Base-by-base conservation (phyloP, 2,888 invertebrate species). In the Bellardia pandia region DNA sequence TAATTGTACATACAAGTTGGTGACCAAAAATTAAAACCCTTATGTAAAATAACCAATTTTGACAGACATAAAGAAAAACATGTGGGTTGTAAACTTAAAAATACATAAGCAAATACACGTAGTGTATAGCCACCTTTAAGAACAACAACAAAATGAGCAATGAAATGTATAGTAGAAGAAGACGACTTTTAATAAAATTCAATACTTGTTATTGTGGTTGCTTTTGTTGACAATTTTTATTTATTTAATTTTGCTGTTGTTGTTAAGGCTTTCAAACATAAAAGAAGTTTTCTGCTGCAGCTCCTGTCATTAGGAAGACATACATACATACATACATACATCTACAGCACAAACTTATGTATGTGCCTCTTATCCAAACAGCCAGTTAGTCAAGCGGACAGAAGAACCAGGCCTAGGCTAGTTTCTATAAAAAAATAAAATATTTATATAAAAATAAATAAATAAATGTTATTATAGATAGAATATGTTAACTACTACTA, bases 401-500 rank as follows among this genome's bases (percentile, higher is more conserved):
- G 14, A 51, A 51, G 51, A 75, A 64, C 64, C 77, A 56, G 37
- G 76, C 76, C 77, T 42, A 23, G 62, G 33, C 58, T 23, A 64
- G 40, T 69, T 71, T 69, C 76, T 42, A 33, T 3, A 48, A 40
- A 37, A 48, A 60, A 53, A 23, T 23, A 23, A 14, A 42, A 69
- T 42, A 23, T 58, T 56, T 23, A 30, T 76, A 51, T 77, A 45
- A 62, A 78, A 66, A 78, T 42, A 33, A 48, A 74, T 74, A 33
- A 62, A 74, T 79, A 85, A 79, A 69, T 75, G 45, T 69, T 69
- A 80, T 85, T 75, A 80, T 48, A 71, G 40, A 72, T 79, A 79
- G 76, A 81, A 87, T 78, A 81, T 85, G 75, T 82, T 82, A 78
- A 87, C 81, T 45, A 45, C 45, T 45, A 45, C 37, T 71, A 77